A percentile compares a stretch with the other conserved stretches of the same genome.
Conservation (phyloP, 1,140 invertebrate species). For the Lasioglossum albipes region DNA sequence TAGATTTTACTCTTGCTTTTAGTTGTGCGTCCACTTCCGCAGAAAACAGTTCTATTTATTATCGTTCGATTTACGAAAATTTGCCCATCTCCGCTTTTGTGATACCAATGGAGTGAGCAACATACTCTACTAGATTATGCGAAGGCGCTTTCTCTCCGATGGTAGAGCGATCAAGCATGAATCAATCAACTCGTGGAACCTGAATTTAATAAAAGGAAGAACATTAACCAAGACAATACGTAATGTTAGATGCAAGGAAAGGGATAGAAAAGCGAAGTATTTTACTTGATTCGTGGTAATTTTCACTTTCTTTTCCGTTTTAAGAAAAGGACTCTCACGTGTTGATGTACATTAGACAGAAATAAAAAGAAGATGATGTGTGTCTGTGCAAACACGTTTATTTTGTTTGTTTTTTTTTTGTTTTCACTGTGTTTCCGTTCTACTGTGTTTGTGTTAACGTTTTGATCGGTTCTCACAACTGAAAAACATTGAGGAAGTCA, state of each 20-base stretch:
- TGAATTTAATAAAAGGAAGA: not conserved
- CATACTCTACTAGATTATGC: slow-evolving; percentile 68
- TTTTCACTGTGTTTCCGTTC: not conserved
- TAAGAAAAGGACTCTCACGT: slow-evolving; percentile 39
- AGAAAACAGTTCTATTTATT: no score
- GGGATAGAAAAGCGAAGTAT: slow-evolving; percentile 12
- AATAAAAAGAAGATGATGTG: slow-evolving; percentile 57
- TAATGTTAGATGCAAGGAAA: slow-evolving; percentile 8
- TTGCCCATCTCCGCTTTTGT: slow-evolving; percentile 67
- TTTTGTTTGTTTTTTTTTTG: slow-evolving; percentile 38
- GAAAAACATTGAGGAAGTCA: not conserved
- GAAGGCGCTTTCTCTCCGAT: slow-evolving; percentile 21
- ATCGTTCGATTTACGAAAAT: not conserved
- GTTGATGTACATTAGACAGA: slow-evolving; percentile 57
- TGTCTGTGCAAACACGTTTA: slow-evolving; percentile 42
- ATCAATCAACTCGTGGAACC: not conserved
- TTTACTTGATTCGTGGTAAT: not conserved
- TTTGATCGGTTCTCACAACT: not conserved
- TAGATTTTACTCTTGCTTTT: no score
- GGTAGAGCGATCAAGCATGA: not conserved
- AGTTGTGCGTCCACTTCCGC: no score
- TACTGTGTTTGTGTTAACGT: not conserved
- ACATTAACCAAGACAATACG: slow-evolving; percentile 33
- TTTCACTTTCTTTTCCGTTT: slow-evolving; percentile 8
- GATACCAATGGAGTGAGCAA: slow-evolving; percentile 68